phyloP scores from a whole-genome alignment of 2,888 invertebrate species.

The Antitype chi region DNA sequence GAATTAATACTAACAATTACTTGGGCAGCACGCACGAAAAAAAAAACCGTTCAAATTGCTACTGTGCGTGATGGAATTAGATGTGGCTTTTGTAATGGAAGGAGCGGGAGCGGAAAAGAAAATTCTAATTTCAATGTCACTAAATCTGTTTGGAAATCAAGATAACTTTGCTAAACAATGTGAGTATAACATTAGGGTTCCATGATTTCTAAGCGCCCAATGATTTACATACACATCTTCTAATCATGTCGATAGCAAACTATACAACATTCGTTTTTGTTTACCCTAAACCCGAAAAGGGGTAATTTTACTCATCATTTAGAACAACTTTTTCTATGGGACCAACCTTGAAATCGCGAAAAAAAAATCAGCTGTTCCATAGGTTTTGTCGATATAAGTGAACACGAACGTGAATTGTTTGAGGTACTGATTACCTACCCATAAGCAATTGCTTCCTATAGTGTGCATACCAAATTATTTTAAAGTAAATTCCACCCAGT shows the following conservation, averaged over 20 bases:
- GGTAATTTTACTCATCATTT: no score
- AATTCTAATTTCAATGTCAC: background rate
- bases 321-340: no score
- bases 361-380: no score
- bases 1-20: constrained; percentile 89
- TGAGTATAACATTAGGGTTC: background rate
- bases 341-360: no score
- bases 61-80: constrained; percentile 81
- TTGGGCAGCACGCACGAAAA: constrained; percentile 84
- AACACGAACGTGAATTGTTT: no score
- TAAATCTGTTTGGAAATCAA: background rate
- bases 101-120: constrained; percentile 57
- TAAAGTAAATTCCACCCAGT: background rate
- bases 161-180: background rate
- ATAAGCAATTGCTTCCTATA: background rate
- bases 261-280: no score
- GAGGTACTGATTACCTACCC: background rate
- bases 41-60: constrained; percentile 85
- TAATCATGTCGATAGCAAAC: no score
- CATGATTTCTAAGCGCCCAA: background rate
- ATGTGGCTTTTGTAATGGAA: constrained; percentile 43
- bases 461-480: no score
- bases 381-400: no score
- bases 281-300: no score
- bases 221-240: background rate